These are phyloP conservation scores for Melanotaenia trifasciata DNA, from an alignment of 2,797 vertebrate species.

Conservation along the genomic window DNA sequence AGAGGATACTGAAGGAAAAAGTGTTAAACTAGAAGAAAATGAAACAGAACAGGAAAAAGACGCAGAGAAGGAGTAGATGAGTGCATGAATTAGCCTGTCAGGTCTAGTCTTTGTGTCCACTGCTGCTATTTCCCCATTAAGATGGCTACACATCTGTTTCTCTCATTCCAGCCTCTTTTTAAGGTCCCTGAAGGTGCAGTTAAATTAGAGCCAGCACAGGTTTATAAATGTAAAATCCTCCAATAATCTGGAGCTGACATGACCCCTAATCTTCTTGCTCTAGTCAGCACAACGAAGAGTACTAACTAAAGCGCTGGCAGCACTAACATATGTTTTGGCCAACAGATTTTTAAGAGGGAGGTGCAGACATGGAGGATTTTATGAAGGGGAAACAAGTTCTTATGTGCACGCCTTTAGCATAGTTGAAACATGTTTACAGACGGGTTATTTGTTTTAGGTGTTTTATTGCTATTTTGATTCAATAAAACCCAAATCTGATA, in stretches of 20 bases:
- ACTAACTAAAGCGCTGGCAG: constrained; percentile 60
- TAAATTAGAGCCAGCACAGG: constrained; percentile 83
- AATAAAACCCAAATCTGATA: constrained; percentile 1
- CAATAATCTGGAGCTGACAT: constrained; percentile 82
- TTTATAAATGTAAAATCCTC: constrained; percentile 85
- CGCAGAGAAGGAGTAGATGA: constrained; percentile 20
- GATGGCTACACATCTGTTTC: constrained; percentile 81
- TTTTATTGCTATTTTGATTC: constrained; percentile 18
- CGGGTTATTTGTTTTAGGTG: constrained; percentile 20
- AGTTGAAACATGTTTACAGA: constrained; percentile 31
- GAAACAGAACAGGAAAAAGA: constrained; percentile 9
- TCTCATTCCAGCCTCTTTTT: constrained; percentile 75
- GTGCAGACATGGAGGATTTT: constrained; percentile 53
- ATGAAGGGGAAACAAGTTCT: constrained; percentile 30
- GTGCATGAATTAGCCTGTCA: constrained; percentile 47
- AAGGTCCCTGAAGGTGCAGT: constrained; percentile 83
- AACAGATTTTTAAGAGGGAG: constrained; percentile 58
- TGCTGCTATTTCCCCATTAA: constrained; percentile 73
- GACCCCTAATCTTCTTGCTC: constrained; percentile 77
- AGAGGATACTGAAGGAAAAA: neutral
- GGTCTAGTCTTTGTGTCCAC: constrained; percentile 61
- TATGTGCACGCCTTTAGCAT: constrained; percentile 33
- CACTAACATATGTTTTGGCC: constrained; percentile 63
- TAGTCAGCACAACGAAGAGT: constrained; percentile 50
- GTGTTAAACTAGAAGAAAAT: neutral